These are phyloP conservation scores for Tragelaphus oryx DNA, from an alignment of 2,797 vertebrate species.

Conservation along the genomic window DNA sequence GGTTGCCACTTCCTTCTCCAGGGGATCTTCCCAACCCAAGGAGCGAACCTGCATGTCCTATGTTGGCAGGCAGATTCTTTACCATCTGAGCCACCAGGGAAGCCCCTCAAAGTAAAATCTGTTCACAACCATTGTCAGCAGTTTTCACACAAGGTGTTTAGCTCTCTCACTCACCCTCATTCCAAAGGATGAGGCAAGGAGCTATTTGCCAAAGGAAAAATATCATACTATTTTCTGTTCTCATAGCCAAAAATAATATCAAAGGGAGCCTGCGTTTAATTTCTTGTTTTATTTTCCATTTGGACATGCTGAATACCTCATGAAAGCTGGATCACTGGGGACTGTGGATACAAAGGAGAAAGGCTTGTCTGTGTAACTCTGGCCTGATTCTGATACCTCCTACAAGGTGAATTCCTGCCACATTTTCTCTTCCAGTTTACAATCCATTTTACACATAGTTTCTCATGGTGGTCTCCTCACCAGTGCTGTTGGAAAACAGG, in stretches of 20 bases:
- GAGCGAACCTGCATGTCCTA: not conserved
- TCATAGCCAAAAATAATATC: conserved; percentile 33
- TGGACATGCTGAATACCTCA: not conserved
- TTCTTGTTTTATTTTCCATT: conserved; percentile 52
- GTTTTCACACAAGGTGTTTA: not conserved
- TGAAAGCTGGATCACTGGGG: not conserved
- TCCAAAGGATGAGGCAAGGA: not conserved
- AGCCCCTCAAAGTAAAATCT: not conserved
- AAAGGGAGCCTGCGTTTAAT: conserved; percentile 11
- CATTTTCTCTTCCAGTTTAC: not conserved
- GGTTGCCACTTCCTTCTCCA: not conserved
- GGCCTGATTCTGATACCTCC: not conserved
- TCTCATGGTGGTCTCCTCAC: not conserved
- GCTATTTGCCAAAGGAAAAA: conserved; percentile 28
- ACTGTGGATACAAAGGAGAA: not conserved
- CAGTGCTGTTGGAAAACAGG: not conserved
- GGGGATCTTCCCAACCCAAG: not conserved
- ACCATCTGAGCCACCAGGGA: not conserved
- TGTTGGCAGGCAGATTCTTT: not conserved
- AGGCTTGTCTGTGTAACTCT: not conserved
- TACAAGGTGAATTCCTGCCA: not conserved
- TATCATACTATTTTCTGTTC: conserved; percentile 31
- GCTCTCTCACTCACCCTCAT: not conserved
- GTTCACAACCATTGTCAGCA: not conserved
- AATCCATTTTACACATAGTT: not conserved